Evolutionary conservation across 2,113 vertebrate species (phyloP).

Genomic region (Bolborhynchus lineola): DNA sequence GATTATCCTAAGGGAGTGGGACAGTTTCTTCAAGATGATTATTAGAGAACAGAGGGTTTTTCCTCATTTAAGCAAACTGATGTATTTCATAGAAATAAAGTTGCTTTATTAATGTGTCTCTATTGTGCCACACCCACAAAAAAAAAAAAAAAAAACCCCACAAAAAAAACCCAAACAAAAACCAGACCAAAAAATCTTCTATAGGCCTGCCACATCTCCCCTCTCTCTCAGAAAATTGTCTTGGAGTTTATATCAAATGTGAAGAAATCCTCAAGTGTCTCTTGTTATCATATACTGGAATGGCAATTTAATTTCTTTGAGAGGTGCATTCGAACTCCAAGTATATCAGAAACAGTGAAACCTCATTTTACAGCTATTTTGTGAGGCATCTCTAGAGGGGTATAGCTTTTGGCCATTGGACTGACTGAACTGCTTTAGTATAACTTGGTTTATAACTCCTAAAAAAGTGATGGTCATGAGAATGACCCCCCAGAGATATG

Average conservation of each 20-base stretch:
- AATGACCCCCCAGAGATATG: neutral
- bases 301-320: neutral
- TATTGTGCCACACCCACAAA: neutral
- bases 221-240: neutral
- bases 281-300: neutral
- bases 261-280: neutral
- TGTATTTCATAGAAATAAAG: neutral
- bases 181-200: neutral
- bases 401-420: neutral
- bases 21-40: neutral
- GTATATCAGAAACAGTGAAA: neutral
- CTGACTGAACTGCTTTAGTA: neutral
- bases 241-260: neutral
- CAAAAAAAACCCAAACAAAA: neutral
- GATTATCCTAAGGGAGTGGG: neutral
- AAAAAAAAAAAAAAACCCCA: neutral
- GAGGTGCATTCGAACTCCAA: neutral
- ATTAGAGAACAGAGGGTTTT: neutral
- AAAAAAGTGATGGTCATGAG: neutral
- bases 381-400: neutral
- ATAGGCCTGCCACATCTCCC: neutral
- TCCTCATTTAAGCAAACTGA: neutral
- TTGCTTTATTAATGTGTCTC: neutral
- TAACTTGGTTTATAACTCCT: neutral
- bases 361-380: neutral